Percentiles rank a stretch among this genome's conserved stretches.
phyloP scores from a whole-genome alignment of 1,140 invertebrate species.

The Acromyrmex heyeri region DNA sequence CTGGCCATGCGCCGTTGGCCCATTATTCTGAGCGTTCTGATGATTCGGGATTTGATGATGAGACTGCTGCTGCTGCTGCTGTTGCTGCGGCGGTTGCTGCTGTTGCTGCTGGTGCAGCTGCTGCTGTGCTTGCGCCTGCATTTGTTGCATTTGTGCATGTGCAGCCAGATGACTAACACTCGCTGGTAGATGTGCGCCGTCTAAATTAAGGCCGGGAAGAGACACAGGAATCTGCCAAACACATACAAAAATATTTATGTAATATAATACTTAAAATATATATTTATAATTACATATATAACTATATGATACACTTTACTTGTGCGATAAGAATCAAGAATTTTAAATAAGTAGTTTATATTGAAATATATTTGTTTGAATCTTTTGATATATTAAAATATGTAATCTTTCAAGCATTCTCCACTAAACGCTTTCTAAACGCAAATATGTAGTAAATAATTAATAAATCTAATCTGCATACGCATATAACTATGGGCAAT shows the following conservation, averaged over 20 bases:
- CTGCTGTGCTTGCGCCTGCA: slow-evolving; percentile 83
- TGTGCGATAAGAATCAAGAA: slow-evolving; percentile 16
- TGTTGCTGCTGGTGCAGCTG: slow-evolving; percentile 80
- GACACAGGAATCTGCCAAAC: slow-evolving; percentile 84
- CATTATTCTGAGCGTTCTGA: slow-evolving; percentile 82
- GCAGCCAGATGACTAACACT: slow-evolving; percentile 84
- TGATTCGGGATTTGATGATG: slow-evolving; percentile 85
- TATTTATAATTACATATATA: background rate
- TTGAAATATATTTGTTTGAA: background rate
- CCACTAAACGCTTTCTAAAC: background rate
- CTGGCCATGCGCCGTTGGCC: slow-evolving; percentile 80
- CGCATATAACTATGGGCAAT: slow-evolving; percentile 4
- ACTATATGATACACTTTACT: background rate
- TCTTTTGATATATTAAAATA: slow-evolving; percentile 10
- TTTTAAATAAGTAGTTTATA: slow-evolving; percentile 17
- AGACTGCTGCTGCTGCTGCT: slow-evolving; percentile 79
- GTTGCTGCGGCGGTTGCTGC: slow-evolving; percentile 60
- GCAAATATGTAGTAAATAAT: background rate
- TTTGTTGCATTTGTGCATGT: slow-evolving; percentile 86
- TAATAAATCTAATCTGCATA: slow-evolving; percentile 25
- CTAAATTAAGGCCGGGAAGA: slow-evolving; percentile 84
- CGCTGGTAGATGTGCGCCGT: slow-evolving; percentile 83
- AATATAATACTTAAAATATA: slow-evolving; percentile 23
- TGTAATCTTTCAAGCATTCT: slow-evolving; percentile 2
- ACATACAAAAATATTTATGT: slow-evolving; percentile 8